Evolutionary conservation across 2,797 vertebrate species (phyloP).

Genomic region (Diceros bicornis): DNA sequence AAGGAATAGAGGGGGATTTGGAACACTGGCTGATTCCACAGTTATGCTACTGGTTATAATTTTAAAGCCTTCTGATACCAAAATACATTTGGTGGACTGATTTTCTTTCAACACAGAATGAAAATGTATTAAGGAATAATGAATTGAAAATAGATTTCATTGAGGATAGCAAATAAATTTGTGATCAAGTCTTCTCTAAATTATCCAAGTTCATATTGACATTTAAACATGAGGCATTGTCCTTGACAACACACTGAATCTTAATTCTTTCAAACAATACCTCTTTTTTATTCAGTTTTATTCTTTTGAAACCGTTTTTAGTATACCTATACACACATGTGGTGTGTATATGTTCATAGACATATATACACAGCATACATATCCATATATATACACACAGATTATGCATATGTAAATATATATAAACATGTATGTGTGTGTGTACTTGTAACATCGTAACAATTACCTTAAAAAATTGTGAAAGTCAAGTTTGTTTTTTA

Average conservation of each 20-base stretch:
- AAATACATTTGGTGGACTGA: background rate
- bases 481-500: background rate
- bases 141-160: background rate
- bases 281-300: background rate
- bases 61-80: background rate
- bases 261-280: background rate
- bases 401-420: background rate
- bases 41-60: background rate
- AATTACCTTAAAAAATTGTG: constrained; percentile 5
- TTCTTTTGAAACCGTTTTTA: constrained; percentile 10
- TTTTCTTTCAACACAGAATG: background rate
- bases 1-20: background rate
- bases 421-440: background rate
- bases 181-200: background rate
- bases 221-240: background rate
- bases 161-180: background rate
- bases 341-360: background rate
- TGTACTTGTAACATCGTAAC: background rate
- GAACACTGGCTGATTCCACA: background rate
- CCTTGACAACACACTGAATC: background rate
- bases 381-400: background rate
- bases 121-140: constrained; percentile 28
- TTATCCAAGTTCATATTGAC: background rate
- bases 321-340: background rate
- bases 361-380: background rate